Percentiles rank a stretch among this genome's conserved stretches.
Evolutionary conservation across 2,888 invertebrate species (phyloP).

Genomic region (Cremastinae sp.): DNA sequence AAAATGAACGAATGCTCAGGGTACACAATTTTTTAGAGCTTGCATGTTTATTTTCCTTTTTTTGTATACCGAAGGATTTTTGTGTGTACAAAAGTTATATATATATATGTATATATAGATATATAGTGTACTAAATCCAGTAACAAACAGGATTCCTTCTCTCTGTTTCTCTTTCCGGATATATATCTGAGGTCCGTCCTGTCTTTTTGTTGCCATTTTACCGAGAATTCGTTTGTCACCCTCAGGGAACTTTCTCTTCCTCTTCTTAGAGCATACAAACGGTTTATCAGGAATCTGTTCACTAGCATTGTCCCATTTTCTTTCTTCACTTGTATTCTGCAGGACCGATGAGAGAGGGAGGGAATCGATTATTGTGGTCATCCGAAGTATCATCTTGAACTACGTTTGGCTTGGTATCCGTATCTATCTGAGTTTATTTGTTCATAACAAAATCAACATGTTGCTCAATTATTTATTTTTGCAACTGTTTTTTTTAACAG

Average conservation of each 20-base stretch:
- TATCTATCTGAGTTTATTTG: too few species aligned
- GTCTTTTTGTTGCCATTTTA: constrained; percentile 17
- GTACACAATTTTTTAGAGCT: too few species aligned
- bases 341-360: constrained; percentile 19
- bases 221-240: constrained; percentile 47
- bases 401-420: too few species aligned
- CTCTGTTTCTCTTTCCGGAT: constrained; percentile 11
- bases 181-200: neutral
- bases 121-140: constrained; percentile 46
- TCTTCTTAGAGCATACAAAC: constrained; percentile 6
- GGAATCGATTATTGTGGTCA: constrained; percentile 37
- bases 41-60: constrained; percentile 7
- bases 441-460: too few species aligned
- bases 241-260: constrained; percentile 5
- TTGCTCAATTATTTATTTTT: too few species aligned
- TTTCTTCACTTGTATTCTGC: constrained; percentile 9
- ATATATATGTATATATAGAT: constrained; percentile 1
- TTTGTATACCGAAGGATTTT: neutral
- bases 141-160: constrained; percentile 31
- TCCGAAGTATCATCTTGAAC: too few species aligned
- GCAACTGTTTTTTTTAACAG: too few species aligned
- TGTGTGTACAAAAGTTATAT: neutral
- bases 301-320: constrained; percentile 6
- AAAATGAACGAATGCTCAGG: too few species aligned
- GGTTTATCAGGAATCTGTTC: constrained; percentile 31